These are phyloP conservation scores for Plebejus argus DNA, from an alignment of 2,888 invertebrate genomes.

Conservation along the genomic window DNA sequence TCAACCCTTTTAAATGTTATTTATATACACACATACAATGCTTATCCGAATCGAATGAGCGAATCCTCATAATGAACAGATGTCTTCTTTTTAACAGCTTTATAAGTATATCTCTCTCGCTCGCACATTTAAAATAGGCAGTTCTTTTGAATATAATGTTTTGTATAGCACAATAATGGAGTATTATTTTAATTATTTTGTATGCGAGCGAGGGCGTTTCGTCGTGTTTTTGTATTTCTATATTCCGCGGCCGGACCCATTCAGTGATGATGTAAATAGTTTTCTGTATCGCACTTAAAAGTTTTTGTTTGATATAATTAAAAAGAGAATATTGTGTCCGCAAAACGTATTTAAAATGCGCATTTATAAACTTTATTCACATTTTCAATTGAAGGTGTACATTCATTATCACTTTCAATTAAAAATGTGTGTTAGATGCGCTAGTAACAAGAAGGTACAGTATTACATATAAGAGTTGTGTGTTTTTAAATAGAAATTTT, in stretches of 20 bases:
- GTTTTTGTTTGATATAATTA: constrained; percentile 7
- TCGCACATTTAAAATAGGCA: constrained; percentile 61
- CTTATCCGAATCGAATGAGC: constrained; percentile 7
- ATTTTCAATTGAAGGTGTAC: background rate
- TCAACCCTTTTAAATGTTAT: constrained; percentile 32
- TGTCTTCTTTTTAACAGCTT: constrained; percentile 51
- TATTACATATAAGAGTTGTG: too few relatives aligned
- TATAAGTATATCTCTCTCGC: constrained; percentile 37
- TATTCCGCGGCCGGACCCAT: constrained; percentile 44
- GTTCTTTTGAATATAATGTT: constrained; percentile 55
- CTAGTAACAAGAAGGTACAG: background rate
- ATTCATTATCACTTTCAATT: too few relatives aligned
- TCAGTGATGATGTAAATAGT: constrained; percentile 12
- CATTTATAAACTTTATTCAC: background rate
- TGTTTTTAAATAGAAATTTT: too few relatives aligned
- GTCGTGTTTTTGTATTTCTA: constrained; percentile 45
- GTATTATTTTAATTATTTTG: constrained; percentile 64
- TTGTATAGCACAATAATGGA: constrained; percentile 52
- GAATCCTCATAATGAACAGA: constrained; percentile 50
- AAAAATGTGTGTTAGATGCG: too few relatives aligned
- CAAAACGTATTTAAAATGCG: background rate
- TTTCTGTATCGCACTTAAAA: background rate
- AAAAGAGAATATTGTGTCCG: background rate
- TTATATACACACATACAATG: constrained; percentile 36
- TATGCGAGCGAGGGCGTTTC: constrained; percentile 50